Percentiles rank a stretch among this genome's conserved stretches.
phyloP scores from a whole-genome alignment of 2,888 invertebrate genomes.

The Chloroclysta siterata region DNA sequence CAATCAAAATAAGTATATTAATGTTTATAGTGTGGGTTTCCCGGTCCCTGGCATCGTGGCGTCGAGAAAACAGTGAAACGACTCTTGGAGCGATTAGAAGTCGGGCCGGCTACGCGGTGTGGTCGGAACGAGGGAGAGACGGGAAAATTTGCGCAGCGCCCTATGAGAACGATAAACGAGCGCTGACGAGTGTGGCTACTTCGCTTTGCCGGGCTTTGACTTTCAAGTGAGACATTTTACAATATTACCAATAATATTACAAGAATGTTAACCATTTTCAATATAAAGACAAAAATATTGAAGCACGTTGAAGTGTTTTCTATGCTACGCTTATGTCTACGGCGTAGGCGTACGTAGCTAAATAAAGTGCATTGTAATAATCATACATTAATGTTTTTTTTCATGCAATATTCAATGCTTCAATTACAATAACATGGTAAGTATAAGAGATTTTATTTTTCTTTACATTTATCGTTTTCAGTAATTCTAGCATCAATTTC shows the following conservation, averaged over 20 bases:
- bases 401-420: too few species aligned
- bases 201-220: constrained; percentile 91
- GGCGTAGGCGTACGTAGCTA: constrained; percentile 3
- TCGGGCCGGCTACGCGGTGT: constrained; percentile 92
- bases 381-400: too few species aligned
- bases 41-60: constrained; percentile 87
- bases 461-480: background rate
- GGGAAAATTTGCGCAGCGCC: constrained; percentile 94
- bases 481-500: constrained; percentile 42
- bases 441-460: too few species aligned
- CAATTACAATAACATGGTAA: too few species aligned
- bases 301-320: constrained; percentile 15
- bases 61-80: constrained; percentile 86
- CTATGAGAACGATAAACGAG: constrained; percentile 86
- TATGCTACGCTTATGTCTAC: constrained; percentile 12
- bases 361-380: too few species aligned
- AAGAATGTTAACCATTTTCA: too few species aligned
- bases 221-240: constrained; percentile 86
- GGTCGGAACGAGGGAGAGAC: constrained; percentile 92
- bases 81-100: constrained; percentile 89
- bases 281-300: background rate
- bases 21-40: constrained; percentile 88
- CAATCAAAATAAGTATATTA: too few species aligned
- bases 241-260: too few species aligned
- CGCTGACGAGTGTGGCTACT: constrained; percentile 89